Conservation (phyloP, 2,113 vertebrate species). For the Orientallactaga bullata region DNA sequence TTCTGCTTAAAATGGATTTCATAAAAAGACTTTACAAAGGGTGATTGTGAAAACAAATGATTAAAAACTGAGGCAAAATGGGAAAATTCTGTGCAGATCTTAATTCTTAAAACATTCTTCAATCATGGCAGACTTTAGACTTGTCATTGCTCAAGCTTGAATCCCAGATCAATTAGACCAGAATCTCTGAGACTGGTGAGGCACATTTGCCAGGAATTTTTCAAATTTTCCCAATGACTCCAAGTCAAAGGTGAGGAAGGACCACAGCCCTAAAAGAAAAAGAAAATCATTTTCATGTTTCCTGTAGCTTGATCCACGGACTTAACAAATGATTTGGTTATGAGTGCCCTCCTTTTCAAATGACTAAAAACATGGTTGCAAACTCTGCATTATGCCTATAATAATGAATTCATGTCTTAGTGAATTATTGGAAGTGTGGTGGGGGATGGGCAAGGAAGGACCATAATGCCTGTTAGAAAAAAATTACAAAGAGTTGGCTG, state of each 20-base stretch:
- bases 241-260: conserved; percentile 13
- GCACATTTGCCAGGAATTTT: neutral
- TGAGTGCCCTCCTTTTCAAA: neutral
- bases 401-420: neutral
- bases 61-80: neutral
- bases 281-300: neutral
- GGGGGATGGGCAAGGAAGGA: neutral
- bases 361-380: conserved; percentile 21
- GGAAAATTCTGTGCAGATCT: neutral
- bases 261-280: neutral
- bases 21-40: neutral
- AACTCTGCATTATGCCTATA: conserved; percentile 15
- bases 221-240: neutral
- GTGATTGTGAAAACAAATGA: neutral
- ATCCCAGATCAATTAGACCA: neutral
- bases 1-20: neutral
- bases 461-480: conserved; percentile 31
- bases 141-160: neutral
- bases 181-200: neutral
- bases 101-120: conserved; percentile 16
- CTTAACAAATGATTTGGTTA: conserved; percentile 8
- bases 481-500: conserved; percentile 36
- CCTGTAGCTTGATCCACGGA: neutral
- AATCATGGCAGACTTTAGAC: neutral
- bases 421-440: neutral